Conservation (phyloP, 2,113 vertebrate species). For the Rostratula benghalensis region DNA sequence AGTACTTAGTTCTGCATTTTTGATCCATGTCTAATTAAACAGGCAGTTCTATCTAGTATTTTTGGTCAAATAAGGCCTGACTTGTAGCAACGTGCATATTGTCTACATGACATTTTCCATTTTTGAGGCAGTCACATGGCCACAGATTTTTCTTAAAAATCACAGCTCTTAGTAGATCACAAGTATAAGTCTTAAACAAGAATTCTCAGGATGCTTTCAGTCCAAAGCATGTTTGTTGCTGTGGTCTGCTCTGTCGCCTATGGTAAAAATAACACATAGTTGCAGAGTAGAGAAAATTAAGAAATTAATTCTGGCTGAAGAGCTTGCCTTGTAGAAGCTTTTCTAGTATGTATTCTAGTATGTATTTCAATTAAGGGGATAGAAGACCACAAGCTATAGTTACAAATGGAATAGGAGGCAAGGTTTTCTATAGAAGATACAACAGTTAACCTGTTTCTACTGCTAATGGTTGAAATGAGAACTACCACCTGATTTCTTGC, state of each 20-base stretch:
- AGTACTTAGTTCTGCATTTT: slow-evolving; percentile 18
- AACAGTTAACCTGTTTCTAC: neutral
- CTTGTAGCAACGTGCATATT: neutral
- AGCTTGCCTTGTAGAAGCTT: neutral
- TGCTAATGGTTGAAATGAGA: neutral
- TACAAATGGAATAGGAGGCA: neutral
- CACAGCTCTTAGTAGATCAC: neutral
- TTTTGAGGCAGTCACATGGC: neutral
- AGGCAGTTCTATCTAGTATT: neutral
- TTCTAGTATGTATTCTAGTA: neutral
- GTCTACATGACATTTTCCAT: neutral
- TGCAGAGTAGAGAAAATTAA: neutral
- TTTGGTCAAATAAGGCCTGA: slow-evolving; percentile 18
- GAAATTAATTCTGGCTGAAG: neutral
- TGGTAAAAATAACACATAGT: neutral
- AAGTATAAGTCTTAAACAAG: neutral
- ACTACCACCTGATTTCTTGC: neutral
- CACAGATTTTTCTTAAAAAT: neutral
- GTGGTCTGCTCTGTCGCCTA: neutral
- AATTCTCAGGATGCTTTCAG: neutral
- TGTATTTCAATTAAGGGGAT: neutral
- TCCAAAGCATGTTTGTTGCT: neutral
- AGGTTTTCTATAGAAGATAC: neutral
- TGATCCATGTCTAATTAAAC: slow-evolving; percentile 16
- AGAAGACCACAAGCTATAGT: neutral